Percentiles rank a stretch among this genome's conserved stretches.
Conservation (phyloP, 2,888 invertebrate species). For the Caenorhabditis sulstoni region DNA sequence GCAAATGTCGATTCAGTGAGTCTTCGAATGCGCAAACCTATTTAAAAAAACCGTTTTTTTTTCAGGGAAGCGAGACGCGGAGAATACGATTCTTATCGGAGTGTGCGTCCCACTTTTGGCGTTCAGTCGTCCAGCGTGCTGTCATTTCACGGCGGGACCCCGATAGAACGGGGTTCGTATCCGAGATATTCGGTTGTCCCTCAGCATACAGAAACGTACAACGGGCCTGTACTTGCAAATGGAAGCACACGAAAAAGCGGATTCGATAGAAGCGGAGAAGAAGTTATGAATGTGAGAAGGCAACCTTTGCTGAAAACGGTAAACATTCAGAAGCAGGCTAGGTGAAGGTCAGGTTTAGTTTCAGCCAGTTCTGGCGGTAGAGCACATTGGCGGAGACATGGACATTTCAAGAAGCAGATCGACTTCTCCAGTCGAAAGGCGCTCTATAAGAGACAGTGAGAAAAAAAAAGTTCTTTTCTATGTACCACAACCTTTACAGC, state of each 20-base stretch:
- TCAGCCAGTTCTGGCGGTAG: conserved; percentile 29
- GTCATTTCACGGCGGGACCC: too few relatives aligned
- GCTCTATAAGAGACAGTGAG: not conserved
- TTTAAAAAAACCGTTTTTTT: not conserved
- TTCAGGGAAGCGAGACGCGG: not conserved
- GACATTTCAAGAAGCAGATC: conserved; percentile 51
- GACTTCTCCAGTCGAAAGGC: not conserved
- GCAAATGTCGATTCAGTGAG: conserved; percentile 3
- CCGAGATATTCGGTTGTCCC: too few relatives aligned
- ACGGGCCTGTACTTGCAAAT: not conserved
- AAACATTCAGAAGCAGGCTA: not conserved
- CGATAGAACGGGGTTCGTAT: too few relatives aligned
- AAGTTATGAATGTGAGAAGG: not conserved
- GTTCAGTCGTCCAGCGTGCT: too few relatives aligned
- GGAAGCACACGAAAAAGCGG: conserved; percentile 26
- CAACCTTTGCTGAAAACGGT: conserved; percentile 34
- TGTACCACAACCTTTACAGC: too few relatives aligned
- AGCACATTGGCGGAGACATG: conserved; percentile 50
- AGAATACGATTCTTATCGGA: too few relatives aligned
- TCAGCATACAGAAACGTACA: conserved; percentile 4
- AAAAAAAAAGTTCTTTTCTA: not conserved
- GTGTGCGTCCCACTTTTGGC: too few relatives aligned
- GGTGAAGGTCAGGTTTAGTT: not conserved
- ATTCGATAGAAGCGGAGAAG: conserved; percentile 26
- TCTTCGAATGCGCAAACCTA: not conserved